Conservation (phyloP, 2,797 vertebrate species). For the Buphagus erythrorhynchus region DNA sequence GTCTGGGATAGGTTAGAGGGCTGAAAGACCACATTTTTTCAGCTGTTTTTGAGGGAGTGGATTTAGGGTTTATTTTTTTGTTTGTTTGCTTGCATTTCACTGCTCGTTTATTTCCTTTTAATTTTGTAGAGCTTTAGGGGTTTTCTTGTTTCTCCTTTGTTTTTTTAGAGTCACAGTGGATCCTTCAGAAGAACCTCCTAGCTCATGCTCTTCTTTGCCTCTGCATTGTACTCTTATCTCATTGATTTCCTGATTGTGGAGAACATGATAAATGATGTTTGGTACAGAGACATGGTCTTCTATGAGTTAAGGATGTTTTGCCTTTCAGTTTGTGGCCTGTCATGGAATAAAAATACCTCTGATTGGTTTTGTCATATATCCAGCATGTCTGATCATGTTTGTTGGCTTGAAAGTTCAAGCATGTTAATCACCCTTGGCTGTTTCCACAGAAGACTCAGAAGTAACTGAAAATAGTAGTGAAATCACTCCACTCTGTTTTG, state of each 20-base stretch:
- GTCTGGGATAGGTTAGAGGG: neutral
- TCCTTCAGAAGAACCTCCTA: neutral
- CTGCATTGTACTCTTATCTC: neutral
- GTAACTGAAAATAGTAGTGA: neutral
- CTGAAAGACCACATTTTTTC: neutral
- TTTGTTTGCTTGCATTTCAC: neutral
- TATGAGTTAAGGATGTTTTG: neutral
- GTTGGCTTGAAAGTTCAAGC: neutral
- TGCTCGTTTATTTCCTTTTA: neutral
- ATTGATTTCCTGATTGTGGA: neutral
- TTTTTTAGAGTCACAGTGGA: neutral
- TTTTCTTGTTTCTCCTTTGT: neutral
- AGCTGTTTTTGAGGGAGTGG: accelerated
- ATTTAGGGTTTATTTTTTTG: neutral
- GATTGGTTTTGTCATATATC: neutral
- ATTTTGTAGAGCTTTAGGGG: neutral
- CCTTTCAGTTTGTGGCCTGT: neutral
- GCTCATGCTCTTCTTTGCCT: neutral
- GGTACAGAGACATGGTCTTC: neutral
- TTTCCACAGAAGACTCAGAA: neutral
- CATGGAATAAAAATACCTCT: neutral
- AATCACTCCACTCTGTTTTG: neutral
- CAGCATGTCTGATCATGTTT: neutral
- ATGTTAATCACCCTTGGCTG: neutral
- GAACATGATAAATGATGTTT: neutral